A percentile compares a stretch with the other conserved stretches of the same genome.
phyloP scores from a whole-genome alignment of 2,797 vertebrate species.

The Lagorchestes hirsutus region DNA sequence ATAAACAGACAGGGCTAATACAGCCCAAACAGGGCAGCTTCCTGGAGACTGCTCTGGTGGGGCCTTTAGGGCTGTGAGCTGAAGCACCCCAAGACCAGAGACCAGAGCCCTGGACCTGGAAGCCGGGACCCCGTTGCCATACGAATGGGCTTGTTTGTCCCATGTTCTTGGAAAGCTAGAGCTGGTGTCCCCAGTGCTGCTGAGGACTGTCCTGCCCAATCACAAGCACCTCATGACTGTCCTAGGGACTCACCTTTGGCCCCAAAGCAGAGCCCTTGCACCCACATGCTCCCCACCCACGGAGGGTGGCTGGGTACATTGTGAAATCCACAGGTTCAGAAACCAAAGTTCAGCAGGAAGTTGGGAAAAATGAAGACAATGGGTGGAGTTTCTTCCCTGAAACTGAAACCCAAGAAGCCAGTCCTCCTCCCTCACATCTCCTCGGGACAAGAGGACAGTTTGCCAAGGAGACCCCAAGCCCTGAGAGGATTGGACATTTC shows the following conservation, averaged over 20 bases:
- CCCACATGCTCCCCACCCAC: slow-evolving; percentile 5
- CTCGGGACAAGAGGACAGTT: neutral
- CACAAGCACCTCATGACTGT: neutral
- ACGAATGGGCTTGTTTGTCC: neutral
- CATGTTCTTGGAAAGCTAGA: neutral
- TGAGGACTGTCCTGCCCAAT: neutral
- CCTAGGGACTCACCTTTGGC: neutral
- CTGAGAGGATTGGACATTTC: neutral
- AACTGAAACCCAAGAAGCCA: neutral
- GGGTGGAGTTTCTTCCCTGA: neutral
- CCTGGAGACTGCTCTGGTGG: neutral
- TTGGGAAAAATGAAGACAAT: neutral
- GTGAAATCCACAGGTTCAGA: neutral
- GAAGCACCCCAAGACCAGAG: neutral
- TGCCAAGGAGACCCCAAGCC: neutral
- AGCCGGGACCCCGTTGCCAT: no score
- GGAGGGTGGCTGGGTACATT: neutral
- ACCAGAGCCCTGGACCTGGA: neutral
- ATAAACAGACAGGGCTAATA: neutral
- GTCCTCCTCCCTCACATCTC: neutral
- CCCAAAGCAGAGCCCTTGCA: neutral
- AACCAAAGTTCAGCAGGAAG: neutral
- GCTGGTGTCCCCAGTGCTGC: neutral
- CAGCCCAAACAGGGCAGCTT: neutral
- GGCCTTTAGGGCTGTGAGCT: neutral